phyloP scores from a whole-genome alignment of 2,113 vertebrate genomes.

The Polypterus bichir region DNA sequence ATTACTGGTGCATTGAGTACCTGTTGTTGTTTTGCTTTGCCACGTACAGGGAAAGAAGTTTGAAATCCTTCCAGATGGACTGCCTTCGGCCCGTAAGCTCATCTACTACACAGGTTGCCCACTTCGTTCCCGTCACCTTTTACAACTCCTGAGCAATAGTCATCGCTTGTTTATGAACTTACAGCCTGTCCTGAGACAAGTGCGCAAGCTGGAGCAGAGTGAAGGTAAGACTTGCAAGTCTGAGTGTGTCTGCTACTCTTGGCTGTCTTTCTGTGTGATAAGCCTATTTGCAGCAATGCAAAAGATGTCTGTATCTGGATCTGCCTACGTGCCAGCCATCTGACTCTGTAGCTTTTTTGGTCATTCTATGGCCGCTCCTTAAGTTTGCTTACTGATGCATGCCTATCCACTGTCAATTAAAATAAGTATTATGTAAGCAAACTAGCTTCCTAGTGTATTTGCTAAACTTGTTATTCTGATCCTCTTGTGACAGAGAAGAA shows the following conservation, averaged over 20 bases:
- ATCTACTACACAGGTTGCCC: constrained; percentile 95
- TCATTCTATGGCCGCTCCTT: no score
- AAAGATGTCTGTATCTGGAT: no score
- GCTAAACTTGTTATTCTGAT: background rate
- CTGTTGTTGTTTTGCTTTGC: background rate
- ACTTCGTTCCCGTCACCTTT: constrained; percentile 78
- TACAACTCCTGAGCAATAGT: constrained; percentile 93
- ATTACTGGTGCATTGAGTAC: background rate
- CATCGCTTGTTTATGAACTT: constrained; percentile 96
- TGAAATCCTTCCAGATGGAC: constrained; percentile 87
- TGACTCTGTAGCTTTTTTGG: no score
- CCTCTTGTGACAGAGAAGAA: constrained; percentile 69
- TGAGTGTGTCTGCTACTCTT: background rate
- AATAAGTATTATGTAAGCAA: no score
- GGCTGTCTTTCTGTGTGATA: background rate
- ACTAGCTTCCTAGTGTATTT: background rate
- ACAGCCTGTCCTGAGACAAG: constrained; percentile 85
- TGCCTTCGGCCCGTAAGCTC: constrained; percentile 88
- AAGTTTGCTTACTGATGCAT: no score
- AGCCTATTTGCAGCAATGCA: no score
- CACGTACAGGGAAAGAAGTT: constrained; percentile 83
- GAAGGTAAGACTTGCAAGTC: constrained; percentile 58
- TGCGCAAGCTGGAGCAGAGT: constrained; percentile 81
- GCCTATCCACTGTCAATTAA: no score
- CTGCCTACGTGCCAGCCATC: no score